Evolutionary conservation across 2,797 vertebrate genomes (phyloP), one percentile per base, ranked within the genome.

Genomic region (Scleropages formosus): DNA sequence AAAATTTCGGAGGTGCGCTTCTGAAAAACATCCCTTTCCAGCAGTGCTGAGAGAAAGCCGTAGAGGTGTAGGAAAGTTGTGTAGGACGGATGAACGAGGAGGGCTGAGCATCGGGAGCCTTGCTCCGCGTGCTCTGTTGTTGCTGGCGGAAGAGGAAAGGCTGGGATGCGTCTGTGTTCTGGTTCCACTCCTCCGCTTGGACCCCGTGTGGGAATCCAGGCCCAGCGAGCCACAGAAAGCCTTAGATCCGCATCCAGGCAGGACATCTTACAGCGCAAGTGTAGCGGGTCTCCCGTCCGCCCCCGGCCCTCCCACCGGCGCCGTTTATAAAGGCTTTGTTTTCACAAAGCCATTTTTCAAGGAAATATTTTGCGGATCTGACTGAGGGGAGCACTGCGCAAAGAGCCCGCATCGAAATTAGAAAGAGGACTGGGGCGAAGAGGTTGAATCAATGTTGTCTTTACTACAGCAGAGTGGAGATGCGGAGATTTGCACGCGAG

Each of bases 191-290:
- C 59, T n/a, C 59, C 20, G 9, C n/a, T 9, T n/a, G 3, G 4
- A 3, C 16, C 59, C 18, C 20, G 10, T 61, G 18, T 9, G 16
- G 59, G 20, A 22, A 22, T 10, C 18, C 4, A 59, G 59, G 1
- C 18, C 61, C 59, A 3, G 53, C 18, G 20, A n/a, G 15, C 15
- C 6, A 0, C 9, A 20, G 61, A 22, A 22, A 22, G 9, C 3
- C 18, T 22, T 59, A 61, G 59, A 61, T 44, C 39, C 8, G 9
- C 11, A n/a, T 10, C 61, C 74, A 82, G 79, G 78, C 84, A 81
- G 66, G 76, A 63, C 83, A 88, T 89, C 84, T 82, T 86, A 89
- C 79, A 86, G 58, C 80, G 84, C 74, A 87, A 88, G 77, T 89
- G 86, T 89, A 85, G 80, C 88, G 87, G 84, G 13, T 46, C 65